phyloP scores from a whole-genome alignment of 2,888 invertebrate species.

The Xanthia togata region DNA sequence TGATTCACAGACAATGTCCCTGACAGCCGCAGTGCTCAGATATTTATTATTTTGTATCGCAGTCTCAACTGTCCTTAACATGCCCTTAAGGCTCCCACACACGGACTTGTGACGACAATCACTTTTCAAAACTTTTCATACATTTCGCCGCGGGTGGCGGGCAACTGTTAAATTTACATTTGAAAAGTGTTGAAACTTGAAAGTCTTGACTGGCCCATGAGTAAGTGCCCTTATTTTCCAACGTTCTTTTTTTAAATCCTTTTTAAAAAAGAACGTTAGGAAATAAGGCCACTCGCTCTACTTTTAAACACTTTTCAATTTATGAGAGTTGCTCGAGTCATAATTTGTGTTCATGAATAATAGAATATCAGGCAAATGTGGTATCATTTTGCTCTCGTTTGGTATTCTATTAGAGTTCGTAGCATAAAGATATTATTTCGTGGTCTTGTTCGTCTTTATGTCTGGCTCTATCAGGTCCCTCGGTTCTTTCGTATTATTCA shows the following conservation, averaged over 20 bases:
- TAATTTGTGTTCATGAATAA: constrained; percentile 58
- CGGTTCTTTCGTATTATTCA: constrained; percentile 51
- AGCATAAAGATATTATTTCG: constrained; percentile 56
- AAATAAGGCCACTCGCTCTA: no score
- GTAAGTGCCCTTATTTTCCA: neutral
- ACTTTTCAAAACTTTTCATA: constrained; percentile 1
- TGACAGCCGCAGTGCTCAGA: constrained; percentile 47
- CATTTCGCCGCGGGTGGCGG: neutral
- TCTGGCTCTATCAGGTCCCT: constrained; percentile 44
- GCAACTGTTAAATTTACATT: neutral
- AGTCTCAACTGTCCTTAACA: constrained; percentile 48
- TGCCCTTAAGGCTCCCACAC: neutral
- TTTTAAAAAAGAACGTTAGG: no score
- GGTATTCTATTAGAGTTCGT: constrained; percentile 57
- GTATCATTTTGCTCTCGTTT: constrained; percentile 55
- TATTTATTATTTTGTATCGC: constrained; percentile 61
- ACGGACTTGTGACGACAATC: neutral
- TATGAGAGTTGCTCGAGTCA: constrained; percentile 5
- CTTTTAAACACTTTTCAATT: neutral
- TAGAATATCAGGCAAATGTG: constrained; percentile 46
- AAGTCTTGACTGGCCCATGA: neutral
- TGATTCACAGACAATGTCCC: constrained; percentile 63
- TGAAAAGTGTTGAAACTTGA: neutral
- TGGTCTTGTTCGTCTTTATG: constrained; percentile 51
- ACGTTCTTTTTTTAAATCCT: neutral